Evolutionary conservation across 2,888 invertebrate genomes (phyloP), one percentile per base, ranked within the genome.

Genomic region (Drosophila birchii): DNA sequence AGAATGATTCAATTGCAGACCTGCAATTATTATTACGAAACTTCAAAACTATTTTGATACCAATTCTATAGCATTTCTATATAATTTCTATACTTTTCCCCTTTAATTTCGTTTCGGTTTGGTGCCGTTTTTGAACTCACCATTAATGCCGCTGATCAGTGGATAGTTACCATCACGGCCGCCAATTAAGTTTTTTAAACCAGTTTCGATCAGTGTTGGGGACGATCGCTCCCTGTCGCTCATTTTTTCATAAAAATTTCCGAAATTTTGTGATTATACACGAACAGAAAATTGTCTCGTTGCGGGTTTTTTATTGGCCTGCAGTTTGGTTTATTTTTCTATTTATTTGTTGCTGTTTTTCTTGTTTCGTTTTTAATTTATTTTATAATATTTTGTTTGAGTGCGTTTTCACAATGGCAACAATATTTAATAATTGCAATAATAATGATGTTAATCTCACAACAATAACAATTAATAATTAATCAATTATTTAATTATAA

Each of bases 211-310:
- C 93, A 96, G 95, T 94, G 96, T 96, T 93, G 96, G 96, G 94
- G 96, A 96, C 93, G 95, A 95, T 94, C 96, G 96, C 95, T 96
- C 96, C 95, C 96, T 96, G 95, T 96, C 96, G 94, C 96, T 96
- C 96, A 96, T 96, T 92, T 92, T 92, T 85, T 92, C 92, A 92
- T 92, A 92, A 90, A 92, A 89, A 91, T 88, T 67, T 89, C 85
- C 79, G 60, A 78, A 86, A 64, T 83, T 86, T 88, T 84, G 83
- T 90, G 90, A 89, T 88, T 88, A 82, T 78, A 87, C 90, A 91
- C 91, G 90, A 90, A 91, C 78, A 71, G 70, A 60, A 81, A 78
- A 76, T 60, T 38, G 26, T 76, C 67, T 36, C 11, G 43, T 60
- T 84, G 64, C 64, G 57, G 53, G 54, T 58, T 71, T 67, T 43